These are phyloP conservation scores for Philonicus albiceps DNA, from an alignment of 2,888 invertebrate species.

Conservation along the genomic window DNA sequence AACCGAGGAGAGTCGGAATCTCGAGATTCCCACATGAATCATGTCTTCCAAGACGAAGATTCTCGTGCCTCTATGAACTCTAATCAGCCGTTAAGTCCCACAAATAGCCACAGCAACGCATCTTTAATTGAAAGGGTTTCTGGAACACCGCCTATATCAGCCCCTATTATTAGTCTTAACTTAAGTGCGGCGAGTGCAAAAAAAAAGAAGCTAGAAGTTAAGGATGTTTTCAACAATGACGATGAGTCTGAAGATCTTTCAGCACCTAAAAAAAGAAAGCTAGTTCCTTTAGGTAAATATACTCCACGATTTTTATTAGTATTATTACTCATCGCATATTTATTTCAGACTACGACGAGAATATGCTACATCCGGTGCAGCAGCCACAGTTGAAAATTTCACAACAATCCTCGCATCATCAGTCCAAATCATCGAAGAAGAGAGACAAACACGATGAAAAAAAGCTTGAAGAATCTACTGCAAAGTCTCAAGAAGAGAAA, in stretches of 20 bases:
- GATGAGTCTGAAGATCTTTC: constrained; percentile 72
- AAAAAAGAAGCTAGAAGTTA: constrained; percentile 80
- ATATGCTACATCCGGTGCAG: constrained; percentile 47
- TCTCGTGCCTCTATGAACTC: constrained; percentile 63
- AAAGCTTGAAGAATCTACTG: constrained; percentile 68
- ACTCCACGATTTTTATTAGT: not conserved
- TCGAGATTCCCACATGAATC: constrained; percentile 53
- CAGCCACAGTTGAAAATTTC: constrained; percentile 3
- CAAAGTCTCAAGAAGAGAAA: constrained; percentile 90
- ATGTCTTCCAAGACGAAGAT: constrained; percentile 57
- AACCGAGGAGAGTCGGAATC: constrained; percentile 59
- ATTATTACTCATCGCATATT: not conserved
- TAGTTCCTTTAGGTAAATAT: constrained; percentile 74
- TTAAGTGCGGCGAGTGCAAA: constrained; percentile 63
- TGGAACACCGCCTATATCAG: constrained; percentile 57
- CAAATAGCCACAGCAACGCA: constrained; percentile 50
- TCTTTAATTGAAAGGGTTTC: constrained; percentile 47
- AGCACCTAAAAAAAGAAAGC: constrained; percentile 75
- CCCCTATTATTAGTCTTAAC: constrained; percentile 63
- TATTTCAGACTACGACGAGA: constrained; percentile 59
- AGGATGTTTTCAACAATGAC: constrained; percentile 87
- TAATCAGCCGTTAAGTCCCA: constrained; percentile 48
- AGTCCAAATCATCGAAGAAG: constrained; percentile 41
- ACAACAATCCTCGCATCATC: constrained; percentile 40
- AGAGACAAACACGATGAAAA: constrained; percentile 40